Conservation (phyloP, 2,113 vertebrate genomes). For the Acanthochromis polyacanthus region DNA sequence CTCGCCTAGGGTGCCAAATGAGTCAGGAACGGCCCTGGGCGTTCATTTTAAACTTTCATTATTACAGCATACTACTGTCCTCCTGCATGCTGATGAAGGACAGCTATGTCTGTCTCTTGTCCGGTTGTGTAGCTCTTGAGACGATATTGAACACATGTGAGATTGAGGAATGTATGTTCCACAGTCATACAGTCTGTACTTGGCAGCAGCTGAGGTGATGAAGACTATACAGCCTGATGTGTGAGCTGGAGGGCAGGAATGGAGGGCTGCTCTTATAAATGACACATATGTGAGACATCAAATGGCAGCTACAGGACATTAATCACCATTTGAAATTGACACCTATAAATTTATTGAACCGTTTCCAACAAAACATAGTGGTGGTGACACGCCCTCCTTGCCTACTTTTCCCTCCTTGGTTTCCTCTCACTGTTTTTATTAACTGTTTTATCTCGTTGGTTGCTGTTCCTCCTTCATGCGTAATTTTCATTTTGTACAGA, state of each 20-base stretch:
- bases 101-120: slow-evolving; percentile 56
- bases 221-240: neutral
- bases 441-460: neutral
- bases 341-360: neutral
- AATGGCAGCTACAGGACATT: neutral
- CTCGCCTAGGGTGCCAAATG: too few species aligned
- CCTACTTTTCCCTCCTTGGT: neutral
- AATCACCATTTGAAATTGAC: slow-evolving; percentile 4
- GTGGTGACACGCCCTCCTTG: too few species aligned
- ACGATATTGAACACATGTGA: slow-evolving; percentile 26
- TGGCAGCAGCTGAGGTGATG: slow-evolving; percentile 34
- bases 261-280: neutral
- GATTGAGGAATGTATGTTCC: slow-evolving; percentile 27
- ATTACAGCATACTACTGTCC: neutral
- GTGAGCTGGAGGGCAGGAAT: neutral
- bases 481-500: slow-evolving; percentile 25
- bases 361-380: neutral
- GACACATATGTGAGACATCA: neutral
- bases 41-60: too few species aligned
- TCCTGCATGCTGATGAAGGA: slow-evolving; percentile 46
- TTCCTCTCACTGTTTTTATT: neutral
- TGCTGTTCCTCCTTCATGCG: neutral
- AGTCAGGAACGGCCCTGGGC: too few species aligned
- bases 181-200: slow-evolving; percentile 14
- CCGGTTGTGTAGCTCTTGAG: slow-evolving; percentile 36